Conservation (phyloP, 64 coral and sea anemone species). For the Porites australiensis region DNA sequence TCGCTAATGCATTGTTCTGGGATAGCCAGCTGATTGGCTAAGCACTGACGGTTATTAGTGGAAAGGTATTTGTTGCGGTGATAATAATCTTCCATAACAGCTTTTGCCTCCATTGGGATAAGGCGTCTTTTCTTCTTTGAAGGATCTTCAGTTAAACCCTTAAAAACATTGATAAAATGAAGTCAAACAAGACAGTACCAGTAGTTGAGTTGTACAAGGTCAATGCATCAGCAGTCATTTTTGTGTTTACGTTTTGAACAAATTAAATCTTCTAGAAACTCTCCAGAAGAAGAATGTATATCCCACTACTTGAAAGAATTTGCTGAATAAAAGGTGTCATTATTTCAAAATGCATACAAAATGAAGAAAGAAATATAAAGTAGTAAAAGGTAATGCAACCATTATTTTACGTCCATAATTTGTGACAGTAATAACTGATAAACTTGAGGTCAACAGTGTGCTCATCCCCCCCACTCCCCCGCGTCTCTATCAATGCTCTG, state of each 20-base stretch:
- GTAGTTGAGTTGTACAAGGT: too few species aligned
- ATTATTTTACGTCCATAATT: too few species aligned
- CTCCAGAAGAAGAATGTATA: background rate
- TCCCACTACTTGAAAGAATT: too few species aligned
- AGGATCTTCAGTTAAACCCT: constrained; percentile 39
- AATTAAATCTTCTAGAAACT: background rate
- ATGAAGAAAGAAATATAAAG: too few species aligned
- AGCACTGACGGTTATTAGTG: constrained; percentile 34
- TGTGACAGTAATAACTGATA: too few species aligned
- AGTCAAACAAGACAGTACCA: background rate
- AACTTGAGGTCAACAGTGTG: too few species aligned
- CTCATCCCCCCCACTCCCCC: too few species aligned
- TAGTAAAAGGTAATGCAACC: too few species aligned
- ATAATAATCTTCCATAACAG: constrained; percentile 60
- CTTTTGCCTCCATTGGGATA: constrained; percentile 65
- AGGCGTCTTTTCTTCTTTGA: constrained; percentile 59
- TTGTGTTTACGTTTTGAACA: background rate
- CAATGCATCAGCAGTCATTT: too few species aligned
- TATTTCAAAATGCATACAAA: too few species aligned
- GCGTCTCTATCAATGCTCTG: too few species aligned
- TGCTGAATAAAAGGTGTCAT: too few species aligned
- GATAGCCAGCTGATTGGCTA: constrained; percentile 50
- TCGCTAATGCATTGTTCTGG: constrained; percentile 73
- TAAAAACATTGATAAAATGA: background rate
- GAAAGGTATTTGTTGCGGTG: constrained; percentile 47